Percentiles rank a stretch among this genome's conserved stretches.
Conservation (phyloP, 2,113 vertebrate genomes). For the Cebidichthys violaceus region DNA sequence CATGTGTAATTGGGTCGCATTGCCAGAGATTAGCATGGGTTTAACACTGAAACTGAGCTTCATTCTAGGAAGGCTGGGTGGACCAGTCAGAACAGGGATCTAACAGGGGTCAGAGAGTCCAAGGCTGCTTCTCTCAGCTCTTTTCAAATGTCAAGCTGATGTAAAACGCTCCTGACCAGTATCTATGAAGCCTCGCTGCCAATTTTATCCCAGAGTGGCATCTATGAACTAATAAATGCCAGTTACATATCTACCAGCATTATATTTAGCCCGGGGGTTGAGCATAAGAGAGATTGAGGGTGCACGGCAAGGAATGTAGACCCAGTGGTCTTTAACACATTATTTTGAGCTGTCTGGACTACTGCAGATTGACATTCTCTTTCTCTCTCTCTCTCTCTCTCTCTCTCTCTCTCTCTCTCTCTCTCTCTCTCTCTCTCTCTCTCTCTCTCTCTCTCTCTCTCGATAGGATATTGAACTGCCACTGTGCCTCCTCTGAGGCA, state of each 20-base stretch:
- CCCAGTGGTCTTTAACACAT: slow-evolving; percentile 63
- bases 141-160: slow-evolving; percentile 83
- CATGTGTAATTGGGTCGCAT: slow-evolving; percentile 80
- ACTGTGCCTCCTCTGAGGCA: slow-evolving; percentile 32
- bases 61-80: slow-evolving; percentile 72
- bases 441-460: slow-evolving; percentile 14
- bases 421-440: slow-evolving; percentile 13
- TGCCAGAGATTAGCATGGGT: slow-evolving; percentile 77
- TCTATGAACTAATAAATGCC: slow-evolving; percentile 81
- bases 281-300: slow-evolving; percentile 50
- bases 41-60: slow-evolving; percentile 74
- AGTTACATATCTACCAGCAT: slow-evolving; percentile 67
- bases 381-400: slow-evolving; percentile 2
- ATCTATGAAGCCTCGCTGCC: slow-evolving; percentile 58
- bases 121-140: slow-evolving; percentile 78
- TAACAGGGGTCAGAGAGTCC: slow-evolving; percentile 52
- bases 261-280: slow-evolving; percentile 78
- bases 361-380: slow-evolving; percentile 35
- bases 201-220: slow-evolving; percentile 70
- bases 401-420: slow-evolving; percentile 18
- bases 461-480: slow-evolving; percentile 34
- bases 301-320: slow-evolving; percentile 53
- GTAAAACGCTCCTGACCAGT: slow-evolving; percentile 78
- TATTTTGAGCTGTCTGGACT: slow-evolving; percentile 69
- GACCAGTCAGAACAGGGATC: slow-evolving; percentile 44